These are phyloP conservation scores for Henicopernis longicauda DNA, from an alignment of 2,113 vertebrate genomes.

Conservation along the genomic window DNA sequence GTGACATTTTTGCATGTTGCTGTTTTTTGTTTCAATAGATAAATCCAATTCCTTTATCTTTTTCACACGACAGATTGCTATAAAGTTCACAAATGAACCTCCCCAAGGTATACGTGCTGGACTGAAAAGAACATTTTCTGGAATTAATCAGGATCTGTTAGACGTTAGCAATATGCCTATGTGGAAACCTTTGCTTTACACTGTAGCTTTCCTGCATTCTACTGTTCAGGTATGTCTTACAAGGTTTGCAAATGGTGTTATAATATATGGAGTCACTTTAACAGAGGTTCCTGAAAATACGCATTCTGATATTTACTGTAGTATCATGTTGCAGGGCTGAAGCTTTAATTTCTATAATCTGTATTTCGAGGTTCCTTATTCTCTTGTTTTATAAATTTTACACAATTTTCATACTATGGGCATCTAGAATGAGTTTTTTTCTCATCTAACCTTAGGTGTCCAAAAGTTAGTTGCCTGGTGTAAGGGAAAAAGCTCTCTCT, in stretches of 20 bases:
- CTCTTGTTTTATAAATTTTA: background rate
- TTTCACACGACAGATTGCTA: constrained; percentile 66
- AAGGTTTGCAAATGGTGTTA: background rate
- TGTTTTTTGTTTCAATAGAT: background rate
- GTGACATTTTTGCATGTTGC: background rate
- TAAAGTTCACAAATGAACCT: constrained; percentile 80
- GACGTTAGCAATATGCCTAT: constrained; percentile 72
- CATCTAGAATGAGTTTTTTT: background rate
- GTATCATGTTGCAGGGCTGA: background rate
- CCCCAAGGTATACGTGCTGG: constrained; percentile 75
- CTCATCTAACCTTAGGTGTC: background rate
- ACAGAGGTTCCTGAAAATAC: background rate
- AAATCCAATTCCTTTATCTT: constrained; percentile 22
- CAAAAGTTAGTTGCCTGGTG: background rate
- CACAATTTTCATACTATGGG: background rate
- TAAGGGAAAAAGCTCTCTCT: background rate
- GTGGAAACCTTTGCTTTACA: constrained; percentile 80
- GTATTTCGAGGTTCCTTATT: background rate
- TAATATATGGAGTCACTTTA: background rate
- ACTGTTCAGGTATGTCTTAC: constrained; percentile 72
- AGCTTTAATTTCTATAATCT: background rate
- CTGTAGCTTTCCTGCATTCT: constrained; percentile 77
- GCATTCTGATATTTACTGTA: background rate
- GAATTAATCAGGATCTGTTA: constrained; percentile 76
- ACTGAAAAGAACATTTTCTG: constrained; percentile 76